Percentiles rank a stretch among this genome's conserved stretches.
phyloP scores from a whole-genome alignment of 2,888 invertebrate genomes.

The Apamea monoglypha region DNA sequence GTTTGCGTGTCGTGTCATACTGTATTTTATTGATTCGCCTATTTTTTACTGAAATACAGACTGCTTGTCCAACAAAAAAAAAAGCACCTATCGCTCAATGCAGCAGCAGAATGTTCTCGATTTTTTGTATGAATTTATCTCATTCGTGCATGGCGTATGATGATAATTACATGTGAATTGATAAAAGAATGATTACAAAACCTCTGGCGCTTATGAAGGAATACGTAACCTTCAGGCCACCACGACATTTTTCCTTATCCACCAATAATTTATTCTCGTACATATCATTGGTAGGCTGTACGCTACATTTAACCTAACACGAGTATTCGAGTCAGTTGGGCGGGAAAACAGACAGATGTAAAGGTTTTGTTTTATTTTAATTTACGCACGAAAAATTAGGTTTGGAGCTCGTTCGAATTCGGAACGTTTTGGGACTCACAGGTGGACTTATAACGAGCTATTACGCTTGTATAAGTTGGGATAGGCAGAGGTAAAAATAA shows the following conservation, averaged over 20 bases:
- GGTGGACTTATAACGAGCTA: not conserved
- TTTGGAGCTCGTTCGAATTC: conserved; percentile 10
- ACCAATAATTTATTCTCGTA: conserved; percentile 10
- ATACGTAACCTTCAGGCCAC: not conserved
- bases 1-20: too few species aligned
- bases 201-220: not conserved
- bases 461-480: too few species aligned
- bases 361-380: conserved; percentile 45
- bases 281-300: not conserved
- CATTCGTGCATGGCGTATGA: not conserved
- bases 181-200: not conserved
- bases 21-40: not conserved
- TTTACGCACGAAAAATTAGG: conserved; percentile 28
- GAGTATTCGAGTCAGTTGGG: conserved; percentile 24
- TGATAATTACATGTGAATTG: not conserved
- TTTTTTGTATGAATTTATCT: not conserved
- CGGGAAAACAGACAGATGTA: conserved; percentile 36
- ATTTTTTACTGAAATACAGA: not conserved
- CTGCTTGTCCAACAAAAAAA: not conserved
- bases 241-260: not conserved
- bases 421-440: not conserved
- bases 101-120: not conserved
- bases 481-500: too few species aligned
- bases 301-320: conserved; percentile 39
- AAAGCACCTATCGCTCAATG: not conserved